These are phyloP conservation scores for Trigoniulus corallinus DNA, from an alignment of 1,140 invertebrate genomes.

Conservation along the genomic window DNA sequence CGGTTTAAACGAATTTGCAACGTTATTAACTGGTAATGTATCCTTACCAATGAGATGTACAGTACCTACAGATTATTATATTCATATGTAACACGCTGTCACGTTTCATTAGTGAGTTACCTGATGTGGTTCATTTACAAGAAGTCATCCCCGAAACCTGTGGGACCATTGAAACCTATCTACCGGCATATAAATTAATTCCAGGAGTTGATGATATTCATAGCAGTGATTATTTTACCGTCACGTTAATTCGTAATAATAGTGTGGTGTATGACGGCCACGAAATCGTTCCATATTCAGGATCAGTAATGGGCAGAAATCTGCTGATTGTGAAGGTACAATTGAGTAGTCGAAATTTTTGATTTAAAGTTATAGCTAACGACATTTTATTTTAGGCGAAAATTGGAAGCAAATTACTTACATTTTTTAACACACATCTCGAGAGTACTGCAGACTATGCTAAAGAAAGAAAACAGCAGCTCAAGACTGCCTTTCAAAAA, in stretches of 20 bases:
- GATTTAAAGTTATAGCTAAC: not conserved
- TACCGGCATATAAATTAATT: slow-evolving; percentile 27
- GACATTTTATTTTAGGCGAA: slow-evolving; percentile 23
- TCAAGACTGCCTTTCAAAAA: slow-evolving; percentile 27
- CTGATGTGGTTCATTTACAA: slow-evolving; percentile 43
- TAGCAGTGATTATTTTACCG: slow-evolving; percentile 29
- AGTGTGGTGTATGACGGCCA: slow-evolving; percentile 26
- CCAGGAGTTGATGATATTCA: slow-evolving; percentile 15
- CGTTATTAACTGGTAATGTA: slow-evolving; percentile 30
- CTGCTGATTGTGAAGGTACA: slow-evolving; percentile 29
- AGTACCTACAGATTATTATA: not conserved
- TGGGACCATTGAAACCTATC: slow-evolving; percentile 21
- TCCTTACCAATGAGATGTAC: not conserved
- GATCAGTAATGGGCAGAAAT: slow-evolving; percentile 34
- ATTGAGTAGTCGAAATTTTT: not conserved
- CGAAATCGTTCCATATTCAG: slow-evolving; percentile 28
- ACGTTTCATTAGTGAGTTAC: slow-evolving; percentile 28
- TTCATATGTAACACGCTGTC: not conserved
- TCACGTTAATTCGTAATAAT: slow-evolving; percentile 29
- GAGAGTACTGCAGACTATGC: slow-evolving; percentile 36
- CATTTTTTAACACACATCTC: slow-evolving; percentile 37
- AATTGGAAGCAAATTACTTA: slow-evolving; percentile 28
- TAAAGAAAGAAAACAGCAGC: slow-evolving; percentile 29
- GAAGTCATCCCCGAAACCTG: slow-evolving; percentile 35
- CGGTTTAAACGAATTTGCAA: slow-evolving; percentile 34